Percentiles rank a stretch among this genome's conserved stretches.
Evolutionary conservation across 2,113 vertebrate genomes (phyloP).

Genomic region (Solea solea): DNA sequence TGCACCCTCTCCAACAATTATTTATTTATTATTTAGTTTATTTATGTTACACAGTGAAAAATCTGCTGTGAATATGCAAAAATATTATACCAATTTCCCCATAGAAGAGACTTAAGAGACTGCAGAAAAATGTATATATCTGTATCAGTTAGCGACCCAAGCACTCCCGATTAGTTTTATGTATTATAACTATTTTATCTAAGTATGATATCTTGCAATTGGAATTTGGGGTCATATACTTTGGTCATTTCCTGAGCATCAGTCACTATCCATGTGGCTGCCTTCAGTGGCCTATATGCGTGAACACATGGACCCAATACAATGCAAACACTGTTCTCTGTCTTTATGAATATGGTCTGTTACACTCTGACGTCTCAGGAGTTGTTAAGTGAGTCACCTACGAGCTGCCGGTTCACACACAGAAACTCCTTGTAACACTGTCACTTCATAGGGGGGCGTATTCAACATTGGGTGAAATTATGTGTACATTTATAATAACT

Average conservation of each 20-base stretch:
- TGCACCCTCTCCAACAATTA: too few relatives aligned
- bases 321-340: conserved; percentile 45
- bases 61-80: too few relatives aligned
- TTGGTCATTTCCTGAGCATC: neutral
- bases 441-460: neutral
- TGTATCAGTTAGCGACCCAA: too few relatives aligned
- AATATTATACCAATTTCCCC: too few relatives aligned
- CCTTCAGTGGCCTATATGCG: conserved; percentile 1
- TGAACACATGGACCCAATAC: conserved; percentile 16
- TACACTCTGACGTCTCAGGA: conserved; percentile 4
- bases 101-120: too few relatives aligned
- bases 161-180: too few relatives aligned
- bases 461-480: neutral
- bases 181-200: neutral
- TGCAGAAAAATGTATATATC: too few relatives aligned
- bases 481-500: too few relatives aligned
- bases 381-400: conserved; percentile 28
- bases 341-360: conserved; percentile 13
- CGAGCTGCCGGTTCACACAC: conserved; percentile 17
- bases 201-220: neutral
- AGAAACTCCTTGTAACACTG: neutral
- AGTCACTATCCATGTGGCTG: neutral
- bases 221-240: neutral
- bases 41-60: too few relatives aligned
- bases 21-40: too few relatives aligned